Evolutionary conservation across 2,113 vertebrate genomes (phyloP).

Genomic region (Ochotona curzoniae): DNA sequence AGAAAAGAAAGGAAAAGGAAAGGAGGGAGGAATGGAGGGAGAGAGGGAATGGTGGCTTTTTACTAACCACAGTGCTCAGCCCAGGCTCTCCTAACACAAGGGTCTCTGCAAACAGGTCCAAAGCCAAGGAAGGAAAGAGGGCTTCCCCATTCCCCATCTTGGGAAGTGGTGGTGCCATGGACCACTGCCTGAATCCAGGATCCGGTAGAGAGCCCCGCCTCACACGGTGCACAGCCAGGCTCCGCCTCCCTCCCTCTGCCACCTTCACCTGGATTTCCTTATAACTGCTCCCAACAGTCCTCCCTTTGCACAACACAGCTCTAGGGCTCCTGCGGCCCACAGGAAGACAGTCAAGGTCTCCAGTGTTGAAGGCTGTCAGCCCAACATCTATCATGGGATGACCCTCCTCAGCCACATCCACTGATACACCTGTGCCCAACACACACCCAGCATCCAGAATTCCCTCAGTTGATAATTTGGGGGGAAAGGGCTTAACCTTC

Average conservation of each 20-base stretch:
- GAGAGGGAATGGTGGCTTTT: no score
- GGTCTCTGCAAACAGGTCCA: not conserved
- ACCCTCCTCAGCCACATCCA: not conserved
- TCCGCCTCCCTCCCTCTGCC: not conserved
- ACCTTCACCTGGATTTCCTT: not conserved
- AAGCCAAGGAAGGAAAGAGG: not conserved
- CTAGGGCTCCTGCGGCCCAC: not conserved
- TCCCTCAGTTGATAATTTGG: not conserved
- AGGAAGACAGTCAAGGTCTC: not conserved
- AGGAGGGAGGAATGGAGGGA: no score
- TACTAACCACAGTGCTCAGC: no score
- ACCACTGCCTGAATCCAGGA: not conserved
- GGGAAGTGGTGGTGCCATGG: not conserved
- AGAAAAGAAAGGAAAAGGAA: no score
- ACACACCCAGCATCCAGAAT: not conserved
- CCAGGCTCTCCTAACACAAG: no score
- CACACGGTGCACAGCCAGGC: not conserved
- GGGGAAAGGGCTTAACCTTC: not conserved
- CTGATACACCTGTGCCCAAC: not conserved
- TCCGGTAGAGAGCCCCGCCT: not conserved
- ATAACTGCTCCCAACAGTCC: no score
- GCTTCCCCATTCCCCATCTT: not conserved
- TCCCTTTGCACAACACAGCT: not conserved
- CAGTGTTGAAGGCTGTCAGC: not conserved
- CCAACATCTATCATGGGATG: not conserved